Evolutionary conservation across 2,888 invertebrate species (phyloP), one percentile per base, ranked within the genome.

Genomic region (Polydrusus tereticollis): DNA sequence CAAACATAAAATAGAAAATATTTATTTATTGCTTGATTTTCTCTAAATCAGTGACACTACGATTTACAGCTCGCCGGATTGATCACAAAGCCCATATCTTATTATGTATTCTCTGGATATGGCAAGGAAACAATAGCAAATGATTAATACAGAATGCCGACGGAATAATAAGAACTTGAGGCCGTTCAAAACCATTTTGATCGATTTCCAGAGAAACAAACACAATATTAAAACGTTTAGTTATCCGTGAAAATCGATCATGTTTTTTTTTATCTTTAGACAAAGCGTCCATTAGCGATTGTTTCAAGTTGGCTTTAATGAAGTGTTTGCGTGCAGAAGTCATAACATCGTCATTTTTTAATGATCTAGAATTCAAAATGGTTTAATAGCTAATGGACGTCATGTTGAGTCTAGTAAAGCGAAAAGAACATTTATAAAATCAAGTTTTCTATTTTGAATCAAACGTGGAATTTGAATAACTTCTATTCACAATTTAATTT

Each of bases 101-200:
- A n/a, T n/a, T n/a, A n/a, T n/a, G n/a, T n/a, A 45, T 45, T 21
- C 23, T 21, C 23, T 5, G 21, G 4, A 47, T 47, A 47, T 12
- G 47, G 23, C 23, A 10, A 47, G 47, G 23, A 47, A 21, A 23
- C 47, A 47, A 47, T 47, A n/a, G 47, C 21, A 21, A 23, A 21
- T n/a, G 21, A 47, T 47, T 47, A 47, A 47, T 47, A 23, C n/a
- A 47, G 20, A 23, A 23, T 23, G 12, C 23, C 21, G n/a, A 23
- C 23, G 16, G n/a, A 47, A 47, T 47, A 47, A 47, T 47, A 23
- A 16, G 21, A 23, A n/a, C 20, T n/a, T 10, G 21, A 20, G 20
- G 21, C 23, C 21, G 21, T 23, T 23, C 23, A 47, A 47, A 47
- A 47, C 23, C 47, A 47, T 47, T 47, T 47, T 47, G 47, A 47